Base-by-base conservation (phyloP, 2,113 vertebrate species). In the Tragulus kanchil region DNA sequence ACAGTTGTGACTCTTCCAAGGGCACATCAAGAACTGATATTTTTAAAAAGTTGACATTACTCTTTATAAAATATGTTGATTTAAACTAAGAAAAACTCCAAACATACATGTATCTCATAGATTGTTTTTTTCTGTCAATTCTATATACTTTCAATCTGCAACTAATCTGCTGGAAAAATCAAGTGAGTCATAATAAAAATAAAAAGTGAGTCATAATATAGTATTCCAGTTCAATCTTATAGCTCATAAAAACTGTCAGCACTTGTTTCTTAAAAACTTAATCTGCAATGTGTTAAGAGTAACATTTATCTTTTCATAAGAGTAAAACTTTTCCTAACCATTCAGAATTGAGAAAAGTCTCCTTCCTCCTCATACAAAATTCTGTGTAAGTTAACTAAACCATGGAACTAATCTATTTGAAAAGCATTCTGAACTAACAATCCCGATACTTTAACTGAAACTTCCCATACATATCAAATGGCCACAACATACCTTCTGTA, bases 371-470 rank as follows among this genome's bases (percentile, higher is more conserved):
- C 71, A 89, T 1, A 93, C 5, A 86, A 82, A 98, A 93, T 78
- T 61, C 52, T 85, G 56, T 71, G 0, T 50, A 84, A 91, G 21
- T 92, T 59, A 75, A 81, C 50, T 85, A 67, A 95, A 84, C 42
- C 73, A 90, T 0, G 90, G 65, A 97, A 89, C 15, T 69, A 25
- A 86, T 84, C 19, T 84, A 83, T 59, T 94, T 92, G 26, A 69
- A 90, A 96, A 96, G n/a, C 42, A 97, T 84, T 65, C 82, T 94
- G 42, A 95, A 94, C 36, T 85, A 93, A 96, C n/a, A 73, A 85
- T 71, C 42, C 73, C 56, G 42, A 58, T 42, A 73, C 61, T 88
- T 75, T 17, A 64, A 36, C 42, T 86, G 42, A 62, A 84, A 93
- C 19, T 83, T 96, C 69, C 73, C 78, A 81, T 0, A 3, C 0